Percentiles rank a stretch among this genome's conserved stretches.
Evolutionary conservation across 2,797 vertebrate species (phyloP).

Genomic region (Karalla daura): DNA sequence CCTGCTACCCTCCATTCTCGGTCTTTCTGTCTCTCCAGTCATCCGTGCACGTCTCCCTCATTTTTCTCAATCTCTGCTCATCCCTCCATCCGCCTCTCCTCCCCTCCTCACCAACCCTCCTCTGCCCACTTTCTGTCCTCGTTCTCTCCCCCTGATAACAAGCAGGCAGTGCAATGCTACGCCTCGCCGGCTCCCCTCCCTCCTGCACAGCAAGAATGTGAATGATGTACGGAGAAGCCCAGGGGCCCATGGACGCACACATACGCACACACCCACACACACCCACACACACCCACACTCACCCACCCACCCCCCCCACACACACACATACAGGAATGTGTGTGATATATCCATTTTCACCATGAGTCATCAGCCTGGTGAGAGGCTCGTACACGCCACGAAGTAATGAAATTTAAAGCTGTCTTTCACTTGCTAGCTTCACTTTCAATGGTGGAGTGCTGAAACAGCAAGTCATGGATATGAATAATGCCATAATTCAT

Average conservation of each 20-base stretch:
- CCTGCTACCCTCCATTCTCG: slow-evolving; percentile 24
- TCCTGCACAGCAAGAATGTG: slow-evolving; percentile 49
- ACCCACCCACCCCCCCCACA: neutral
- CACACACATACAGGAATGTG: neutral
- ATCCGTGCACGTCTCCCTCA: slow-evolving; percentile 33
- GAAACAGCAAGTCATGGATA: slow-evolving; percentile 57
- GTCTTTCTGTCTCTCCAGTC: slow-evolving; percentile 51
- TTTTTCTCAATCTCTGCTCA: slow-evolving; percentile 51
- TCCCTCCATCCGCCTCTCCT: slow-evolving; percentile 33
- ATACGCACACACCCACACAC: slow-evolving; percentile 1
- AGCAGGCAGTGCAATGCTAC: slow-evolving; percentile 49
- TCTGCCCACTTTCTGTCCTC: slow-evolving; percentile 46
- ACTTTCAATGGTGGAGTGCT: slow-evolving; percentile 57
- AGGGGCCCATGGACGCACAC: neutral
- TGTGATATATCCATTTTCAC: slow-evolving; percentile 54
- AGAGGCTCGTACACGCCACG: slow-evolving; percentile 26
- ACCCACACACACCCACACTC: neutral
- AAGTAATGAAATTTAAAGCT: slow-evolving; percentile 60
- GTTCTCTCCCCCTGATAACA: slow-evolving; percentile 63
- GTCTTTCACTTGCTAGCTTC: slow-evolving; percentile 46
- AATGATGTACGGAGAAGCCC: slow-evolving; percentile 26
- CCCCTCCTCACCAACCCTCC: slow-evolving; percentile 7
- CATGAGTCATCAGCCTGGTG: slow-evolving; percentile 54
- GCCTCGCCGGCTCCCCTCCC: slow-evolving; percentile 40
- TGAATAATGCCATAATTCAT: slow-evolving; percentile 64